Percentiles rank a stretch among this genome's conserved stretches.
These are phyloP conservation scores for Himalopsyche tibetana DNA, from an alignment of 2,888 invertebrate species.

Conservation along the genomic window DNA sequence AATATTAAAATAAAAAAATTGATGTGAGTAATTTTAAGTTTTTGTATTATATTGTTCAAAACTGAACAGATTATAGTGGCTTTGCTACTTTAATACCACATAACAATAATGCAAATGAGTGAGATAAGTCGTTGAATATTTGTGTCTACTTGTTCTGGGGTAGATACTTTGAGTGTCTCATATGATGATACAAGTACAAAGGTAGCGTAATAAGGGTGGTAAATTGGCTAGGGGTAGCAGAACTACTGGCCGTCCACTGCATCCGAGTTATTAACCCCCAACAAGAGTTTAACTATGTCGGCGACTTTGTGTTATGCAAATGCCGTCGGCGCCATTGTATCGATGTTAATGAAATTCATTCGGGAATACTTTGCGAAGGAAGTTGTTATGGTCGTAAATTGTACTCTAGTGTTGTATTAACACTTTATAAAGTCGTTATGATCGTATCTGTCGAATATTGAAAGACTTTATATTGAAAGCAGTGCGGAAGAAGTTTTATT, in stretches of 20 bases:
- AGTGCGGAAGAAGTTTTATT: slow-evolving; percentile 42
- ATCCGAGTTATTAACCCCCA: slow-evolving; percentile 51
- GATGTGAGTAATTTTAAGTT: no score
- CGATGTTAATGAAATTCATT: slow-evolving; percentile 64
- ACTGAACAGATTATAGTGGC: not conserved
- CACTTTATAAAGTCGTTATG: slow-evolving; percentile 60
- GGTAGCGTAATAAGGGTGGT: slow-evolving; percentile 36
- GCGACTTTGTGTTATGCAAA: slow-evolving; percentile 60
- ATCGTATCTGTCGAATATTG: slow-evolving; percentile 57
- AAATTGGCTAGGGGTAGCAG: slow-evolving; percentile 46
- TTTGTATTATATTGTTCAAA: no score
- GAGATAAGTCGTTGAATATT: not conserved
- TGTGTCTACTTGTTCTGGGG: not conserved
- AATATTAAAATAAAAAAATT: no score
- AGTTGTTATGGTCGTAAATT: slow-evolving; percentile 61
- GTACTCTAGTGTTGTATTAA: slow-evolving; percentile 52
- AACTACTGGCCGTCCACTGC: slow-evolving; percentile 53
- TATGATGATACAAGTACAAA: slow-evolving; percentile 38
- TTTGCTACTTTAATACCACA: not conserved
- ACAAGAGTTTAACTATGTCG: slow-evolving; percentile 57
- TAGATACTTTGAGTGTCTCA: slow-evolving; percentile 19
- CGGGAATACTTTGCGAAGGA: slow-evolving; percentile 60
- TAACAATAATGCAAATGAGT: slow-evolving; percentile 23
- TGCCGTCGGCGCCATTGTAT: slow-evolving; percentile 60
- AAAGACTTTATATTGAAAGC: slow-evolving; percentile 52